A percentile compares a stretch with the other conserved stretches of the same genome.
phyloP scores from a whole-genome alignment of 2,797 vertebrate species.

The Adelosebastes latens region DNA sequence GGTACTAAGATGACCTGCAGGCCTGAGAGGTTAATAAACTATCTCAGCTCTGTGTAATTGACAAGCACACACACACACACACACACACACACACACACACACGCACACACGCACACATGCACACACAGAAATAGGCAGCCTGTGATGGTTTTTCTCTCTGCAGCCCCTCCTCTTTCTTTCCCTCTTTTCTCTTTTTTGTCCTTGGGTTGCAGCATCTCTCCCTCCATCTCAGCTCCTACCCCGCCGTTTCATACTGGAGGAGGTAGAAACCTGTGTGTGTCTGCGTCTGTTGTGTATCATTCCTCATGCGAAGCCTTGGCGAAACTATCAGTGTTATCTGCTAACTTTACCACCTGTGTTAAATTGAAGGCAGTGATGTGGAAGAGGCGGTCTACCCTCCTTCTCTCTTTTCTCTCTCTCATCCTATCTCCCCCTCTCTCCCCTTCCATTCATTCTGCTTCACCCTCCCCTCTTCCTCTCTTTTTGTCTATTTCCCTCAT shows the following conservation, averaged over 20 bases:
- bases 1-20: conserved; percentile 32
- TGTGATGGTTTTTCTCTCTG: conserved; percentile 56
- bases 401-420: conserved; percentile 60
- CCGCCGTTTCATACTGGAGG: conserved; percentile 61
- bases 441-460: conserved; percentile 44
- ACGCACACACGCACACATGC: background rate
- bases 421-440: conserved; percentile 28
- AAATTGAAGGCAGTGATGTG: conserved; percentile 88
- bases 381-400: conserved; percentile 76
- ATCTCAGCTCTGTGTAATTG: conserved; percentile 55
- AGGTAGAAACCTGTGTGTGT: conserved; percentile 36
- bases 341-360: conserved; percentile 84
- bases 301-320: conserved; percentile 67
- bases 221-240: conserved; percentile 59
- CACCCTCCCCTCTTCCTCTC: conserved; percentile 17
- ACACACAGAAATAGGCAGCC: conserved; percentile 48
- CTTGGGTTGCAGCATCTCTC: conserved; percentile 52
- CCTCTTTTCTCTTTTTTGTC: conserved; percentile 54
- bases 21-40: conserved; percentile 72
- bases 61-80: conserved; percentile 19
- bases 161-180: conserved; percentile 37
- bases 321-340: conserved; percentile 82
- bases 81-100: background rate
- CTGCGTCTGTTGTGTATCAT: conserved; percentile 65
- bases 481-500: conserved; percentile 53